Evolutionary conservation across 2,113 vertebrate genomes (phyloP), one percentile per base, ranked within the genome.

Genomic region (Ploceus nigricollis): DNA sequence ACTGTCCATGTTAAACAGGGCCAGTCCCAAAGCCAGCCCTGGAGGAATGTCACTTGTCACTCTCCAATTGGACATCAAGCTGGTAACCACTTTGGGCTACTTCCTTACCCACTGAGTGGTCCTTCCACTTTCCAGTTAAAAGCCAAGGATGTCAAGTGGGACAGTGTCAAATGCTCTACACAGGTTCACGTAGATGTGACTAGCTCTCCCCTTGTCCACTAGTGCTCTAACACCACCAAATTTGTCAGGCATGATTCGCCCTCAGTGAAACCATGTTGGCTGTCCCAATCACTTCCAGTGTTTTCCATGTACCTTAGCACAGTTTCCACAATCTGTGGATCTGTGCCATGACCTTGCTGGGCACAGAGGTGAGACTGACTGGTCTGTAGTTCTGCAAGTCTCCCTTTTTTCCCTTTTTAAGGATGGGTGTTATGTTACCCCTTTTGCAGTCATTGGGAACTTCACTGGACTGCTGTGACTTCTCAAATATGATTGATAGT

Each of bases 41-140:
- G 37, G 27, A 70, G 79, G 19, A 63, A 37, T 33, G 27, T 37
- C 48, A 37, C 27, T 33, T 20, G 13, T 48, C 6, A 4, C 15
- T 89, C 28, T 68, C n/a, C 30, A 60, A 2, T 0, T n/a, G 16
- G 7, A 60, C 44, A 53, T 30, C 1, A 2, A 51, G 33, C 19
- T 53, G 51, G 58, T 60, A 39, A 10, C 60, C 44, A 37, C n/a
- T n/a, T n/a, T n/a, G n/a, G n/a, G n/a, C 15, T 39, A 11, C 19
- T 69, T 71, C 57, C 57, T 64, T 15, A 48, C 9, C 20, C 35
- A 22, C 31, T 18, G 66, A 48, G 25, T 8, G 13, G 6, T 31
- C 42, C 31, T 48, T 64, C 57, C 21, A 42, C 17, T 48, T 22
- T 42, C 17, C 21, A n/a, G 17, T 48, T 35, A 35, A 64, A 42